These are phyloP conservation scores for Seira ritae DNA, from an alignment of 2,888 invertebrate species.

Conservation along the genomic window DNA sequence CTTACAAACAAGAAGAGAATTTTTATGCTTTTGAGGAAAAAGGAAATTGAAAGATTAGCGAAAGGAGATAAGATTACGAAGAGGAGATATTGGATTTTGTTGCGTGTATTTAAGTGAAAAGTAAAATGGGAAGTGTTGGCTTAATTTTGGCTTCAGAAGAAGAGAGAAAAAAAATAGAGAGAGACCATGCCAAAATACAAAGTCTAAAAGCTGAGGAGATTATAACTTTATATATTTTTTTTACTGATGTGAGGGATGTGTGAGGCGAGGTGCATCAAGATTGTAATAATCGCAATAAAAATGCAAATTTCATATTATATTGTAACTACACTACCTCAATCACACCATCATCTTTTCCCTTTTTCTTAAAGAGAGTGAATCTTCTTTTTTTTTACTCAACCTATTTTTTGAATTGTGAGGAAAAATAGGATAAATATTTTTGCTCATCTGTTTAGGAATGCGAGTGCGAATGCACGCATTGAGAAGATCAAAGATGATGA, in stretches of 20 bases:
- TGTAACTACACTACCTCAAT: no score
- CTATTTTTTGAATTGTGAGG: not conserved
- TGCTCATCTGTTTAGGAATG: no score
- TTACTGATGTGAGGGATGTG: no score
- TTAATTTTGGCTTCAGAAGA: no score
- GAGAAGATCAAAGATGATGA: no score
- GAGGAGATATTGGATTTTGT: no score
- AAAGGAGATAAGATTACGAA: slow-evolving; percentile 22
- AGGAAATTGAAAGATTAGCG: slow-evolving; percentile 59
- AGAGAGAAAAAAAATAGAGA: not conserved
- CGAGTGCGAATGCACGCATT: no score
- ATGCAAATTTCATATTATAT: not conserved
- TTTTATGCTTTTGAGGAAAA: slow-evolving; percentile 43
- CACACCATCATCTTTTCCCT: not conserved
- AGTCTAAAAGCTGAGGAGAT: not conserved
- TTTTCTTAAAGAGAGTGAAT: not conserved
- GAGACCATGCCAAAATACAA: not conserved
- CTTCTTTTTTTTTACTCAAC: not conserved
- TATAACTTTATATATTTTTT: no score
- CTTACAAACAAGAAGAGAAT: no score
- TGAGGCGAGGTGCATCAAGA: no score
- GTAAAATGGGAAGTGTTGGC: slow-evolving; percentile 25
- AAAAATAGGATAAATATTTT: no score
- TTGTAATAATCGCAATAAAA: not conserved
- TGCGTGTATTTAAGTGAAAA: not conserved